Conservation (phyloP, 2,888 invertebrate genomes). For the Calameuta idolon region DNA sequence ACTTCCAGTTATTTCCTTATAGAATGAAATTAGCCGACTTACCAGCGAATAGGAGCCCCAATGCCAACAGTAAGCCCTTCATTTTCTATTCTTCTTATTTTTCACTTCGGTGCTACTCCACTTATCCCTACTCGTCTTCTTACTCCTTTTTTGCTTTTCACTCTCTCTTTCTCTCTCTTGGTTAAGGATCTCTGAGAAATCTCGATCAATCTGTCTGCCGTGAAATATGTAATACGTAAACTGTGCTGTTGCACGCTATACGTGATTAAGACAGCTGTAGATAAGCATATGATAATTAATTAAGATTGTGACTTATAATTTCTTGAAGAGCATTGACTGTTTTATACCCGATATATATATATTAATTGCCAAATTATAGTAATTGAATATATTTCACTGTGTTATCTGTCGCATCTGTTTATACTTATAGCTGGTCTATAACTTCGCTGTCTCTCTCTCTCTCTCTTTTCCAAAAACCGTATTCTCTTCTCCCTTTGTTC, state of each 20-base stretch:
- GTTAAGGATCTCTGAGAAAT: neutral
- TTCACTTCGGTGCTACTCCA: conserved; percentile 11
- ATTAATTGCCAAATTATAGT: neutral
- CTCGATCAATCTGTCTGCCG: neutral
- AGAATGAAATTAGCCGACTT: conserved; percentile 36
- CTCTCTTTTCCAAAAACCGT: neutral
- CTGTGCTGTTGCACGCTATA: neutral
- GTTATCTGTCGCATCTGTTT: neutral
- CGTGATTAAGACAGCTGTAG: neutral
- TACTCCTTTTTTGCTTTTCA: conserved; percentile 2
- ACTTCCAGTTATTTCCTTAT: neutral
- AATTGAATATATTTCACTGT: neutral
- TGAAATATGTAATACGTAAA: neutral
- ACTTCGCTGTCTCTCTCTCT: neutral
- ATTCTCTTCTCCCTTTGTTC: neutral
- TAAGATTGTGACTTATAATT: neutral
- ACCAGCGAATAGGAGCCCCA: conserved; percentile 62
- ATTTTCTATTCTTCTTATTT: conserved; percentile 48
- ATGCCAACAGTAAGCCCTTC: conserved; percentile 60
- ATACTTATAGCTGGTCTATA: neutral
- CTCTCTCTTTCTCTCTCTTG: neutral
- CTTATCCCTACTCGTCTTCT: neutral
- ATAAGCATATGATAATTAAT: neutral
- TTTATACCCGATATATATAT: neutral
- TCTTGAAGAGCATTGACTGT: neutral